A percentile compares a stretch with the other conserved stretches of the same genome.
phyloP scores from a whole-genome alignment of 2,888 invertebrate genomes.

The Nineta flava region DNA sequence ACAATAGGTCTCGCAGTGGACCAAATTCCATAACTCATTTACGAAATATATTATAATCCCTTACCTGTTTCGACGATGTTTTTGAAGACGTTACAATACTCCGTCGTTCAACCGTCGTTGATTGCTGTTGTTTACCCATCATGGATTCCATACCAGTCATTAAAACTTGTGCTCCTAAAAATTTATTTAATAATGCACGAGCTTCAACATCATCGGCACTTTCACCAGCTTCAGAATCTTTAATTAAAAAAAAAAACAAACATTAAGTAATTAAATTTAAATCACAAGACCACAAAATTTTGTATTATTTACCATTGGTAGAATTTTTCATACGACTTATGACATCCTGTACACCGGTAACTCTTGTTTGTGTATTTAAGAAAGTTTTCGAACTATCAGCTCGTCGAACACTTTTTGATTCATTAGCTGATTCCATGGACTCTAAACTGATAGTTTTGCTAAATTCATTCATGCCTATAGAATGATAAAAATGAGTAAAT shows the following conservation, averaged over 20 bases:
- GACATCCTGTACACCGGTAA: constrained; percentile 60
- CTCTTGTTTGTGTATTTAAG: constrained; percentile 51
- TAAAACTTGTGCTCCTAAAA: constrained; percentile 65
- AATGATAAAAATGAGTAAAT: background rate
- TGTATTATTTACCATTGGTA: constrained; percentile 37
- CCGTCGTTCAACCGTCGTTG: background rate
- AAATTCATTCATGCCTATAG: constrained; percentile 1
- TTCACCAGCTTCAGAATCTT: constrained; percentile 49
- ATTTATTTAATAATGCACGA: constrained; percentile 63
- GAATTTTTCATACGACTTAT: constrained; percentile 63
- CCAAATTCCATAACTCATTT: too few species aligned
- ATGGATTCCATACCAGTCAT: constrained; percentile 54
- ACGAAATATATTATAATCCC: too few species aligned
- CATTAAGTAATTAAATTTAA: background rate
- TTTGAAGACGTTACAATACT: background rate
- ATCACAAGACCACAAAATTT: background rate
- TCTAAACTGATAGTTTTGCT: constrained; percentile 6
- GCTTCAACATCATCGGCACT: constrained; percentile 52
- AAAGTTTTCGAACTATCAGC: constrained; percentile 38
- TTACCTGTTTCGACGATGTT: constrained; percentile 1
- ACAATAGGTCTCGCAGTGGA: too few species aligned
- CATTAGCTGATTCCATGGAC: constrained; percentile 6
- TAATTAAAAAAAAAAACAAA: background rate
- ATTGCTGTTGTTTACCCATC: background rate
- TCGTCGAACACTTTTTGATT: constrained; percentile 3